These are phyloP conservation scores for Lycaon pictus DNA, from an alignment of 2,113 vertebrate species.

Conservation along the genomic window DNA sequence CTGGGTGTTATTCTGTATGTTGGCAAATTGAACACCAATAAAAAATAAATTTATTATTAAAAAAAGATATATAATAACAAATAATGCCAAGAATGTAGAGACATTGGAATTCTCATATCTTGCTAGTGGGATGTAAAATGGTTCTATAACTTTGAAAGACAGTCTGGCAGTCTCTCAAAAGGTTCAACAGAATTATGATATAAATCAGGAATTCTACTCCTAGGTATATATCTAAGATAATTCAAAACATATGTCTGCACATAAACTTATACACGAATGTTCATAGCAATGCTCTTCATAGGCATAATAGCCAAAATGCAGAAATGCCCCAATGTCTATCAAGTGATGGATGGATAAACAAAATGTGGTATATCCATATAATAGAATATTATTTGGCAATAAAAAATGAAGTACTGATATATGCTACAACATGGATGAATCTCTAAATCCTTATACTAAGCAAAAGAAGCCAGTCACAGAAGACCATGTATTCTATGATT, in stretches of 20 bases:
- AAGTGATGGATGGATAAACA: neutral
- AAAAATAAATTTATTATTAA: no score
- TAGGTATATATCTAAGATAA: neutral
- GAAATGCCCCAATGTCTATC: neutral
- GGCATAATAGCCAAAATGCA: neutral
- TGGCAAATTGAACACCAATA: no score
- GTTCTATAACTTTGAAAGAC: neutral
- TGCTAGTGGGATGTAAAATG: neutral
- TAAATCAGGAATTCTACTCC: neutral
- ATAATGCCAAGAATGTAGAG: neutral
- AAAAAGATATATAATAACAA: neutral
- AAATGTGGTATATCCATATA: neutral
- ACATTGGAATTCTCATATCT: neutral
- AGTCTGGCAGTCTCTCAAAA: neutral
- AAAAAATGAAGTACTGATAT: neutral
- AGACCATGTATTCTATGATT: neutral
- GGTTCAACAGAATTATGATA: neutral
- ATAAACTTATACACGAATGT: neutral
- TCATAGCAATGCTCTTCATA: neutral
- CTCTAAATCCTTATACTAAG: neutral
- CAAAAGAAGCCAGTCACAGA: neutral
- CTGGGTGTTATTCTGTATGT: no score
- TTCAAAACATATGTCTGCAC: neutral
- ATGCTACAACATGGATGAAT: neutral
- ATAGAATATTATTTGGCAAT: conserved; percentile 3